These are phyloP conservation scores for Bembecia ichneumoniformis DNA, from an alignment of 2,888 invertebrate genomes.

Conservation along the genomic window DNA sequence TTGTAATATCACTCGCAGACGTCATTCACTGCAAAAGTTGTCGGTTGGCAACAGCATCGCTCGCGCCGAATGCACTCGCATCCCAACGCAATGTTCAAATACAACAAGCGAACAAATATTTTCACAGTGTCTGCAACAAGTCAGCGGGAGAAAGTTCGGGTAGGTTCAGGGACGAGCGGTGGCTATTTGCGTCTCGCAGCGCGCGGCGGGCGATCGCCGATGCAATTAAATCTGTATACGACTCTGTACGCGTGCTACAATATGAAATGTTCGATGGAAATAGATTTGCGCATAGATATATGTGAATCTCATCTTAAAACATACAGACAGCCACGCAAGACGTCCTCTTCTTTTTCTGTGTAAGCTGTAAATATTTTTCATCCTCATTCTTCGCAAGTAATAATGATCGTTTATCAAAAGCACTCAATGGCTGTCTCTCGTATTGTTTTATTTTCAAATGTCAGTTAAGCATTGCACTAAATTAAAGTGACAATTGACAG, in stretches of 20 bases:
- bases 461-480: constrained; percentile 11
- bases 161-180: constrained; percentile 65
- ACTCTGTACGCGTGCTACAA: constrained; percentile 61
- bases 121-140: constrained; percentile 21
- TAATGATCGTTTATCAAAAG: not conserved
- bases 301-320: not conserved
- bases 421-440: not conserved
- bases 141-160: constrained; percentile 51
- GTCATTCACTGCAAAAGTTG: constrained; percentile 1
- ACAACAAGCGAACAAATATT: constrained; percentile 35
- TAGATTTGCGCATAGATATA: no score
- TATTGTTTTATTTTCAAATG: not conserved
- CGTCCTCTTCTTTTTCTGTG: no score
- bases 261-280: constrained; percentile 26
- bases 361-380: no score
- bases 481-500: constrained; percentile 22
- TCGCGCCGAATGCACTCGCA: constrained; percentile 3
- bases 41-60: constrained; percentile 8
- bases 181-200: constrained; percentile 55
- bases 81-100: constrained; percentile 20
- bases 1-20: constrained; percentile 2
- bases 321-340: no score
- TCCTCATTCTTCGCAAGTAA: not conserved
- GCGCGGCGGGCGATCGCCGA: constrained; percentile 62
- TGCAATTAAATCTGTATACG: constrained; percentile 69